phyloP scores from a whole-genome alignment of 2,113 vertebrate species.

The Lepus timidus region DNA sequence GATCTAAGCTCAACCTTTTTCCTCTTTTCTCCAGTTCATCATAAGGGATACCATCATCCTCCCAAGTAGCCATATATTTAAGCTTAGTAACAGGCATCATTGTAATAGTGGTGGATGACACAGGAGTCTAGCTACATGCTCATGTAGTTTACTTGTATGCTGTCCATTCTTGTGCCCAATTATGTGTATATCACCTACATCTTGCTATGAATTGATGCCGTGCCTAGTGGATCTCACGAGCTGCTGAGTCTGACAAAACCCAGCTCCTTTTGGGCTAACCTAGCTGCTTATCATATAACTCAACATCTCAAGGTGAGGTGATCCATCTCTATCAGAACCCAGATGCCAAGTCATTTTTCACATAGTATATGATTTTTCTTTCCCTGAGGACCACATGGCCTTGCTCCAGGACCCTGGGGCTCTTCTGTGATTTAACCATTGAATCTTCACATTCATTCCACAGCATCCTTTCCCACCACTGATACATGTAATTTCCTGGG shows the following conservation, averaged over 20 bases:
- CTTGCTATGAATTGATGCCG: neutral
- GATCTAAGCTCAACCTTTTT: constrained; percentile 17
- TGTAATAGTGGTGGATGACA: neutral
- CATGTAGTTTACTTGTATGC: neutral
- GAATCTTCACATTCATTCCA: constrained; percentile 11
- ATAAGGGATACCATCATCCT: neutral
- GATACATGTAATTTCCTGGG: neutral
- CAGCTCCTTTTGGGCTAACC: neutral
- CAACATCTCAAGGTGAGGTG: neutral
- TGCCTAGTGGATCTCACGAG: neutral
- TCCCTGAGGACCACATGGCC: neutral
- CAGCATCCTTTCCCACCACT: neutral
- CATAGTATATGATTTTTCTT: neutral
- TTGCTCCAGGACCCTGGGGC: neutral
- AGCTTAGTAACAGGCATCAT: neutral
- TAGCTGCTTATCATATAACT: neutral
- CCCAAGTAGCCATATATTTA: neutral
- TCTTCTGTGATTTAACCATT: constrained; percentile 25
- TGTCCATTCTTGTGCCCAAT: neutral
- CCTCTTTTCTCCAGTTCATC: neutral
- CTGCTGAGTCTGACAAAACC: neutral
- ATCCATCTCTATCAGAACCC: neutral
- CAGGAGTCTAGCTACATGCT: neutral
- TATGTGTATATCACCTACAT: neutral
- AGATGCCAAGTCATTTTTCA: constrained; percentile 22